Evolutionary conservation across 2,797 vertebrate species (phyloP), one percentile per base, ranked within the genome.

Genomic region (Acrocephalus scirpaceus): DNA sequence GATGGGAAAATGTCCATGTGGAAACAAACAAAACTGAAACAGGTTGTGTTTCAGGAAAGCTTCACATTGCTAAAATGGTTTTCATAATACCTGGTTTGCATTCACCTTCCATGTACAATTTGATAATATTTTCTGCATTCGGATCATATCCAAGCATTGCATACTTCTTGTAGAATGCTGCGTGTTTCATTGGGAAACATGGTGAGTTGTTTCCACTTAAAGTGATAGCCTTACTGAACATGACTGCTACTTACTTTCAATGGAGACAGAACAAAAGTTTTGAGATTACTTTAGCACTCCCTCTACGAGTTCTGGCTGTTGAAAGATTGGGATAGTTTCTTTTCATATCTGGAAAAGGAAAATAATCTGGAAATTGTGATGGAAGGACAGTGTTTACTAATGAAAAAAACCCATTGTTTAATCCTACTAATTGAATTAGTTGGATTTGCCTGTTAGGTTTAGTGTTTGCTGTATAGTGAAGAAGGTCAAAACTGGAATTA

Each of bases 401-500:
- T 34, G 61, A 75, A 80, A 91, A 54, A 57, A 34, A 7, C 5
- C 36, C 47, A 34, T 36, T 62, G n/a, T 29, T 86, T 29, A 64
- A 2, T 75, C 17, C 34, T 65, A 19, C 34, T 89, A 38, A 66
- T 82, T 73, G 40, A 22, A 64, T 86, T 76, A 70, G 29, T n/a
- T 87, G 45, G 40, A 50, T 87, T 73, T 92, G 45, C 56, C 36
- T 82, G 0, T 83, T 92, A n/a, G 38, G 8, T 67, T 7, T 57
- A 32, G 22, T 67, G 60, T 76, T 89, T 71, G 60, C 60, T 70
- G 14, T 64, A 21, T n/a, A 74, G 26, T 26, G 42, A 66, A 56
- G 83, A 85, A 78, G 47, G 60, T 91, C 30, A 79, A 8, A 93
- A 82, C 32, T 74, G 38, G 45, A 77, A 67, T 91, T 91, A 71